Base-by-base conservation (phyloP, 2,888 invertebrate genomes). In the Sericinus montela region DNA sequence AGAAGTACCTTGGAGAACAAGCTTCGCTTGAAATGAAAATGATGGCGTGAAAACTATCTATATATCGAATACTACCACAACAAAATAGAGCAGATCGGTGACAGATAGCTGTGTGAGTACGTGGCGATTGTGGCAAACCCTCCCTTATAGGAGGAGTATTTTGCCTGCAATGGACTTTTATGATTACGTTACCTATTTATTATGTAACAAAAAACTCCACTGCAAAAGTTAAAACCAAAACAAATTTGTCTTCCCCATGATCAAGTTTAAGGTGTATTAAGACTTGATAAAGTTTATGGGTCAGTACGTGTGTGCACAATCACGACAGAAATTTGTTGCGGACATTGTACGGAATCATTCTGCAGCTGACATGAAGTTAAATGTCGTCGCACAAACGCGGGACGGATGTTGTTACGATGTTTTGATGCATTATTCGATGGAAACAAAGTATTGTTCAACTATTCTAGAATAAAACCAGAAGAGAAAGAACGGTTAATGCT, bases 291-390 rank as follows among this genome's bases (percentile, higher is more conserved):
- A 29, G 10, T 10, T 19, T n/a, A n/a, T n/a, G 10, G 11, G 3
- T 42, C 9, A 28, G 44, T 38, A 44, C 49, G 49, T 49, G 49
- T 10, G 19, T 13, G 16, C 39, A 29, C 49, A 16, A 37, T 34
- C 49, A 23, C 39, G 39, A 44, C 39, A 35, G 39, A 15, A 35
- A 49, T 49, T 49, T 28, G 49, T 35, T 29, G 38, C 49, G 44
- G 39, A 44, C 44, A 15, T 40, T 43, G 29, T 25, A 28, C 44
- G 39, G 32, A 37, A 30, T 14, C n/a, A 16, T 23, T 25, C 11
- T 13, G 28, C 14, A 28, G 13, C 15, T 32, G 34, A 23, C 34
- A 28, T 29, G 14, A 25, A 19, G 43, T 35, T 44, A 7, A 23
- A 25, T n/a, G n/a, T 29, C 44, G 35, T 6, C 44, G 14, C 28